These are phyloP conservation scores for Xiphorhynchus erythropygius DNA, from an alignment of 2,797 vertebrate genomes.

Conservation along the genomic window DNA sequence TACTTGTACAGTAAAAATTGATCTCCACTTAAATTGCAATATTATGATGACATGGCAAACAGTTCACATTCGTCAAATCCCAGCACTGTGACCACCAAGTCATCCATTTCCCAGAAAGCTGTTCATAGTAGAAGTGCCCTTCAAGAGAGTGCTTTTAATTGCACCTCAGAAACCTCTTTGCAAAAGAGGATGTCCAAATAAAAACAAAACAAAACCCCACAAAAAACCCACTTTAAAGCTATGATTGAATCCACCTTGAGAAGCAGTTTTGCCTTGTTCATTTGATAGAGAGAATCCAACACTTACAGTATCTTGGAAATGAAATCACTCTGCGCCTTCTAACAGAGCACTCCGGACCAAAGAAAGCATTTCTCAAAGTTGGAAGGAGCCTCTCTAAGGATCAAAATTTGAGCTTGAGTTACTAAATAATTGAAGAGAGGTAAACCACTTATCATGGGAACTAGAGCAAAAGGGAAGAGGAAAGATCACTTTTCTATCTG, in stretches of 20 bases:
- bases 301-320: background rate
- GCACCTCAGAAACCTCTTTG: background rate
- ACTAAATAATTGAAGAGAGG: conserved; percentile 27
- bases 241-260: background rate
- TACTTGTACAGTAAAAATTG: background rate
- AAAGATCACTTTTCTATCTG: conserved; percentile 16
- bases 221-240: background rate
- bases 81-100: background rate
- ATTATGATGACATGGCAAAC: background rate
- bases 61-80: background rate
- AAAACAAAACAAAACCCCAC: background rate
- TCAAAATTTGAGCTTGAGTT: background rate
- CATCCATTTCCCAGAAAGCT: background rate
- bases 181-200: background rate
- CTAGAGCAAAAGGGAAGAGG: background rate
- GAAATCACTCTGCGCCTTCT: background rate
- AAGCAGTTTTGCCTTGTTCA: background rate
- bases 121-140: background rate
- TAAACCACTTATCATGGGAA: background rate
- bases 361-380: background rate
- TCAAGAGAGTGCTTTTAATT: background rate
- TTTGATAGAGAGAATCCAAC: background rate
- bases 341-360: accelerated
- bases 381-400: background rate
- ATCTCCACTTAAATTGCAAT: background rate